Evolutionary conservation across 2,888 invertebrate genomes (phyloP).

Genomic region (Tanypteryx hageni): DNA sequence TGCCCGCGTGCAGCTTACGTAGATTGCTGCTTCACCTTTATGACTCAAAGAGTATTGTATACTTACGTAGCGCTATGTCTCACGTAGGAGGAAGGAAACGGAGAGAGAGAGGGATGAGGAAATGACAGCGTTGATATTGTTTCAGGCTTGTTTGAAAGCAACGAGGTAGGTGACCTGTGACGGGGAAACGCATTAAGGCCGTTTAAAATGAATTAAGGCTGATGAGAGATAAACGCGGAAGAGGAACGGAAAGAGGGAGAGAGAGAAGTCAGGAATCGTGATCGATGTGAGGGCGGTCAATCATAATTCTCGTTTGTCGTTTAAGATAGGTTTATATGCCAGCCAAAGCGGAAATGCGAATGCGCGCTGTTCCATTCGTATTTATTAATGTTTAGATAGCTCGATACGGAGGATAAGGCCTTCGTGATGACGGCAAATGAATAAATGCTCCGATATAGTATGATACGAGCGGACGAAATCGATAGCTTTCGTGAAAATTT

Average conservation of each 20-base stretch:
- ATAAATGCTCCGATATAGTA: not conserved
- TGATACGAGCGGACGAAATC: not conserved
- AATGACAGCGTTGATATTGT: not conserved
- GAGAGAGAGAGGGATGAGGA: not conserved
- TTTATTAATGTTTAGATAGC: not conserved
- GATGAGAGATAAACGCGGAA: not conserved
- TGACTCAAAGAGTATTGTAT: too few species aligned
- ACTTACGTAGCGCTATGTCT: too few species aligned
- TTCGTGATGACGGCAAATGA: constrained; percentile 4
- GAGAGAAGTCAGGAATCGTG: too few species aligned
- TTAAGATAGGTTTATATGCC: not conserved
- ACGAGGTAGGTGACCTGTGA: not conserved
- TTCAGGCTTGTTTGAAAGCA: not conserved
- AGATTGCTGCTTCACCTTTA: too few species aligned
- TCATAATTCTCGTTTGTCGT: not conserved
- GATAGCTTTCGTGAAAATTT: constrained; percentile 26
- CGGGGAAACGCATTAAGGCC: not conserved
- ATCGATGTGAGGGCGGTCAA: not conserved
- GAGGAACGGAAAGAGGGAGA: not conserved
- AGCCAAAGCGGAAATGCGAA: not conserved
- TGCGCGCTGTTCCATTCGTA: not conserved
- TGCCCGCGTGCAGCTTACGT: too few species aligned
- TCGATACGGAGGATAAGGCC: not conserved
- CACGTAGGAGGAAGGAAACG: too few species aligned
- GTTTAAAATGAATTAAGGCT: not conserved